Evolutionary conservation across 2,113 vertebrate species (phyloP), one percentile per base, ranked within the genome.

Genomic region (Notothenia coriiceps): DNA sequence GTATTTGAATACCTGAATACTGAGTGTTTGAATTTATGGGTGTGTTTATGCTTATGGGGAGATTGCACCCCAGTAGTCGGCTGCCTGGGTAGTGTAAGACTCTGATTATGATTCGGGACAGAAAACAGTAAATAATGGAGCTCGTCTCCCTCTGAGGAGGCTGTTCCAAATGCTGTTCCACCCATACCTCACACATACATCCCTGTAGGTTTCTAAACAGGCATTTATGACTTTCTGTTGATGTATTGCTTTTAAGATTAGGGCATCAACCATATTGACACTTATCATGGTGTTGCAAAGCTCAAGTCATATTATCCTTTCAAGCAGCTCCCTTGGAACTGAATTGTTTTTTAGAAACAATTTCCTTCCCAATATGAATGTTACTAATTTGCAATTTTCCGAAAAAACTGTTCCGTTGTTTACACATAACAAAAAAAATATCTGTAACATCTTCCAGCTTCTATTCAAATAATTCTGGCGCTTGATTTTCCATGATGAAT

Each of bases 81-180:
- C 75, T 86, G 73, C 91, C 90, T 81, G 89, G 68, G 74, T 88
- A 89, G 88, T 18, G 79, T 84, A 87, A 93, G 85, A 84, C 86
- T 92, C 88, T 93, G 89, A 93, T 95, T 94, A 94, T 61, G 76
- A 94, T 91, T 94, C 86, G 62, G 90, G 91, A 90, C 82, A 61
- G 86, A 82, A 82, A 87, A 85, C 78, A 70, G 91, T 94, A 95
- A 95, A 95, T 95, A 94, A 94, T 82, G 70, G 74, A 72, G 72
- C 82, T 72, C 74, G 71, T 77, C 72, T 82, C 86, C 88, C 84
- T 84, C 77, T 67, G 88, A 83, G 82, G 72, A 60, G 71, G 87
- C 72, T 83, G 84, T 84, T 92, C 14, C 40, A 87, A 85, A 88
- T 82, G 85, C 87, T 50, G 81, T 75, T 86, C 74, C 67, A 84